Evolutionary conservation across 2,797 vertebrate genomes (phyloP).

Genomic region (Dermochelys coriacea): DNA sequence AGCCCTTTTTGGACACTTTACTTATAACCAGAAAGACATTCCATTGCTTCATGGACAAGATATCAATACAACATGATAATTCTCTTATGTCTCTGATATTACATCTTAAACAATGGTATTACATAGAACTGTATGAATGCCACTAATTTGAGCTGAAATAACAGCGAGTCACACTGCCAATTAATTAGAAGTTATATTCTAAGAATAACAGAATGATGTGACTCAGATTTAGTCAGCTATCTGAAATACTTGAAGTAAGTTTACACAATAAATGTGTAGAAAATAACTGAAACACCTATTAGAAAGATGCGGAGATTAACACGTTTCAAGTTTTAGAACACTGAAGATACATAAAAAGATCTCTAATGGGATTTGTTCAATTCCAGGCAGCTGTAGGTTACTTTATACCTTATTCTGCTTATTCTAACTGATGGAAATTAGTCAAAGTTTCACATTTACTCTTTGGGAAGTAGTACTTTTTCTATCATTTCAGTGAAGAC

Average conservation of each 20-base stretch:
- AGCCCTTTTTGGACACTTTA: background rate
- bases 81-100: background rate
- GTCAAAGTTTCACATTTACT: background rate
- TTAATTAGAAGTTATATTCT: constrained; percentile 34
- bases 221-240: constrained; percentile 20
- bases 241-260: constrained; percentile 19
- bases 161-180: constrained; percentile 20
- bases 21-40: background rate
- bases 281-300: background rate
- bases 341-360: background rate
- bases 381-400: background rate
- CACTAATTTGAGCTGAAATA: background rate
- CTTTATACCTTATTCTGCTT: background rate
- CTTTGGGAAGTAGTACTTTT: background rate
- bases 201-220: constrained; percentile 28
- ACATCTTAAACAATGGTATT: background rate
- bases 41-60: accelerated
- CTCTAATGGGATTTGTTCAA: background rate
- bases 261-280: background rate
- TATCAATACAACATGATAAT: background rate
- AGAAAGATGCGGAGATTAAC: background rate
- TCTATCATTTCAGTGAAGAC: background rate
- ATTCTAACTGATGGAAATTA: background rate
- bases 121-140: background rate
- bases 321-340: background rate